These are phyloP conservation scores for Danionella cerebrum DNA, from an alignment of 2,113 vertebrate genomes.

Conservation along the genomic window DNA sequence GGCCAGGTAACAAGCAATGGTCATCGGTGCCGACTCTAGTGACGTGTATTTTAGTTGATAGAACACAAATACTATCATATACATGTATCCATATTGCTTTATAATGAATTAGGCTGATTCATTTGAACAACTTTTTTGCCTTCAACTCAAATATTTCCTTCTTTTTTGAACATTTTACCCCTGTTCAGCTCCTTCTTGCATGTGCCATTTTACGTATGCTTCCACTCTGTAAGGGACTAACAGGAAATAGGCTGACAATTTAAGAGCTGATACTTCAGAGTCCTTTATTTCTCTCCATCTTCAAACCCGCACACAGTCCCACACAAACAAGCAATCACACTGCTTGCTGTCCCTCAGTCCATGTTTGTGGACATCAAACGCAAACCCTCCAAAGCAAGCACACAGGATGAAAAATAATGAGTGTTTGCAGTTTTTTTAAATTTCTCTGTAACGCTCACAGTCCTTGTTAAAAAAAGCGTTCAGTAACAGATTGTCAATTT, in stretches of 20 bases:
- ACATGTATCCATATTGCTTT: too few species aligned
- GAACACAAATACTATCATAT: too few species aligned
- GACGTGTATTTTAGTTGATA: too few species aligned
- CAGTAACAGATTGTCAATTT: too few species aligned
- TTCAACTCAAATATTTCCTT: too few species aligned
- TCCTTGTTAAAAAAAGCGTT: too few species aligned
- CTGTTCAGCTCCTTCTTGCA: constrained; percentile 6
- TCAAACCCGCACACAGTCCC: constrained; percentile 12
- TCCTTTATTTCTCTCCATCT: constrained; percentile 29
- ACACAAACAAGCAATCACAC: constrained; percentile 2
- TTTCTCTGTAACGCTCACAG: too few species aligned
- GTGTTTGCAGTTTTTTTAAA: constrained; percentile 9
- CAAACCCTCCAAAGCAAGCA: constrained; percentile 15
- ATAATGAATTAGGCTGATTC: not conserved
- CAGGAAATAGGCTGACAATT: constrained; percentile 59
- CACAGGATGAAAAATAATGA: constrained; percentile 5
- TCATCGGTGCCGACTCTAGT: too few species aligned
- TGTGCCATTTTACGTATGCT: constrained; percentile 2
- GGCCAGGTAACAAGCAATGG: too few species aligned
- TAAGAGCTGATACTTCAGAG: constrained; percentile 42
- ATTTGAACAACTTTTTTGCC: constrained; percentile 29
- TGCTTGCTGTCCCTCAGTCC: constrained; percentile 3
- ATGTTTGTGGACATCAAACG: constrained; percentile 26
- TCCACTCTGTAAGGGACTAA: constrained; percentile 43
- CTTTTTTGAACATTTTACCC: not conserved